Conservation (phyloP, 2,113 vertebrate species). For the Gallinago jamesoni region DNA sequence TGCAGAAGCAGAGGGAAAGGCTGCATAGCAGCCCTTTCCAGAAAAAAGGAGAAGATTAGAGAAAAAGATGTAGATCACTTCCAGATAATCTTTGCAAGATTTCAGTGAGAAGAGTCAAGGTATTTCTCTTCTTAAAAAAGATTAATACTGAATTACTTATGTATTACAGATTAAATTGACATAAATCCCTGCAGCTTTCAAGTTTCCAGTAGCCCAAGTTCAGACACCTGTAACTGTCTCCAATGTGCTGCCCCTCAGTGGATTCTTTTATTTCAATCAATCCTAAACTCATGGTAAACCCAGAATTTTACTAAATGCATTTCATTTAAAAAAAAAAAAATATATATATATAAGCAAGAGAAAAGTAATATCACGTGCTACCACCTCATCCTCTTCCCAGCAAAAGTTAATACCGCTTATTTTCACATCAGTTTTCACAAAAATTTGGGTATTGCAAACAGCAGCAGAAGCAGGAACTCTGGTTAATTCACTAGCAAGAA, state of each 20-base stretch:
- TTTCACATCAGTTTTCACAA: neutral
- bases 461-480: neutral
- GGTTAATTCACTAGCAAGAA: neutral
- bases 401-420: neutral
- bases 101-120: neutral
- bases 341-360: neutral
- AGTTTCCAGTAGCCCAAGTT: neutral
- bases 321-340: neutral
- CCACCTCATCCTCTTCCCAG: neutral
- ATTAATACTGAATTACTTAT: neutral
- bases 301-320: neutral
- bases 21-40: neutral
- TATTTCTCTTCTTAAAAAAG: neutral
- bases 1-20: neutral
- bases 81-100: neutral
- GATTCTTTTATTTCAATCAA: neutral
- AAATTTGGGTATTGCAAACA: neutral
- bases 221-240: neutral
- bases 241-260: neutral
- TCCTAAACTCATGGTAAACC: neutral
- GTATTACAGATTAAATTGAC: neutral
- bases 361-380: neutral
- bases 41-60: neutral
- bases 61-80: neutral
- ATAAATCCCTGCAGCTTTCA: neutral